Base-by-base conservation (phyloP, 2,888 invertebrate genomes). In the Zygogramma bicolorata region DNA sequence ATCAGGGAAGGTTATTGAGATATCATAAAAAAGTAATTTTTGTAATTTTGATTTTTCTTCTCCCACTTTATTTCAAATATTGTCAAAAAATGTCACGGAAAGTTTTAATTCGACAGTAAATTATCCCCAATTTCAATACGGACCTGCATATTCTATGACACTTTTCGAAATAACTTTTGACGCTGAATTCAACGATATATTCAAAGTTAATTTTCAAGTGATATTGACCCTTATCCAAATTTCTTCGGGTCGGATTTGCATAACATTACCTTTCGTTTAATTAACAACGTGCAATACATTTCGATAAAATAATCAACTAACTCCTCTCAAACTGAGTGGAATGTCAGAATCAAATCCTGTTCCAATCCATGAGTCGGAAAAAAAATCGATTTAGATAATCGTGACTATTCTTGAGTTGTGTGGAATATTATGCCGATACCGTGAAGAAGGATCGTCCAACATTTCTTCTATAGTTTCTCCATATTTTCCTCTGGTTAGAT, bases 231-330 rank as follows among this genome's bases (percentile, higher is more conserved):
- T 53, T 53, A 18, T 53, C 53, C 53, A 53, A 53, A 53, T 53
- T 53, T 53, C 20, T 53, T 13, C 18, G 15, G 53, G 18, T 53
- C 53, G 53, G 18, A 53, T 53, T 8, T 53, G 20, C 18, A 53
- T 53, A 3, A 53, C 2, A 53, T 53, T 53, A 53, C 53, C 53
- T 53, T 53, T 18, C 13, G 53, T 53, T 53, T 53, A 53, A 53
- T 53, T 18, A 53, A 13, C 46, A 46, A 46, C 53, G 18, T 53
- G 53, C 53, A 53, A 53, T 53, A 53, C 53, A 53, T 53, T 53
- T 53, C 18, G 53, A 53, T 53, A 53, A 53, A 18, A 53, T 15
- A 53, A 53, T 53, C 53, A 53, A 53, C 53, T 53, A 8, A 53
- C 53, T 53, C 53, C 2, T 53, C 53, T 53, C 6, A 2, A 53